Conservation (phyloP, 2,888 invertebrate genomes). For the Cephus runcator region DNA sequence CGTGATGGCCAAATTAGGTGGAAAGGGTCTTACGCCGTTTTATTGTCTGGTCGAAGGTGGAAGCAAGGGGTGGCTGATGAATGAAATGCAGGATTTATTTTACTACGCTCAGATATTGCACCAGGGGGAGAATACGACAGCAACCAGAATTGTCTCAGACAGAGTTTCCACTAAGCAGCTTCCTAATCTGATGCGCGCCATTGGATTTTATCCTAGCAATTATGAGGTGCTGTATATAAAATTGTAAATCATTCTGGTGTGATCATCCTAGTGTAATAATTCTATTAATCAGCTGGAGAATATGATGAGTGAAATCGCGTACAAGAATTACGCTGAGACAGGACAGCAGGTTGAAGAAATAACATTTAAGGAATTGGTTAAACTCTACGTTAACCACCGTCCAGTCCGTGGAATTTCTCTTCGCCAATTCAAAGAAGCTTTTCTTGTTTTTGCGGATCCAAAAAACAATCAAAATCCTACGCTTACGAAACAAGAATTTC, state of each 20-base stretch:
- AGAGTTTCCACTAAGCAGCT: conserved; percentile 74
- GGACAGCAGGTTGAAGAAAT: conserved; percentile 67
- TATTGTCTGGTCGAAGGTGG: conserved; percentile 79
- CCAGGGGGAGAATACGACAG: conserved; percentile 76
- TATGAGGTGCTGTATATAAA: conserved; percentile 71
- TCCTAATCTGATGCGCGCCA: conserved; percentile 78
- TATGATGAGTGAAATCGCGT: conserved; percentile 71
- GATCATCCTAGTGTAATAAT: neutral
- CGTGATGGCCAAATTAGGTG: conserved; percentile 67
- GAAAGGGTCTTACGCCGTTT: conserved; percentile 73
- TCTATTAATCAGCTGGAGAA: conserved; percentile 68
- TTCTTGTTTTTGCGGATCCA: conserved; percentile 63
- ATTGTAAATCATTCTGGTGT: neutral
- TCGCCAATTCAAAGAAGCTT: conserved; percentile 66
- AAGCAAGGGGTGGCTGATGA: conserved; percentile 76
- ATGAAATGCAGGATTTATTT: conserved; percentile 79
- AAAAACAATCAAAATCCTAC: conserved; percentile 35
- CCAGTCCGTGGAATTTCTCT: conserved; percentile 70
- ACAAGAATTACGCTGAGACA: conserved; percentile 67
- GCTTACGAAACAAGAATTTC: conserved; percentile 64
- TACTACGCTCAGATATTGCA: conserved; percentile 81
- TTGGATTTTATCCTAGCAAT: conserved; percentile 81
- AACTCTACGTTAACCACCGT: conserved; percentile 75
- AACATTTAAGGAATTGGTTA: conserved; percentile 75
- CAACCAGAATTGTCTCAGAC: conserved; percentile 71